phyloP scores from a whole-genome alignment of 2,888 invertebrate genomes.

The Amblyjoppa fuscipennis region DNA sequence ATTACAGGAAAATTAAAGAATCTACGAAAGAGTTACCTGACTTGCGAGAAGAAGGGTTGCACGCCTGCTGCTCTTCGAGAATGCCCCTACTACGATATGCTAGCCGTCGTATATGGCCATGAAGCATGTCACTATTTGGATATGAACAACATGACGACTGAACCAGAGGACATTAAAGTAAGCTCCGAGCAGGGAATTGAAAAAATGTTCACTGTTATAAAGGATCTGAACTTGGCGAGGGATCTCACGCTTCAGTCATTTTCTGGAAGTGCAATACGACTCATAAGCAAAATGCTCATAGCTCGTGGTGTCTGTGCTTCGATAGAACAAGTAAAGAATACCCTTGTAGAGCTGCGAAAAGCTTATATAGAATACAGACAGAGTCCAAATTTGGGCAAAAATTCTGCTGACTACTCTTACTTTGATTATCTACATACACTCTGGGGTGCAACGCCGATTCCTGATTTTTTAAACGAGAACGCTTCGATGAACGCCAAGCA shows the following conservation, averaged over 20 bases:
- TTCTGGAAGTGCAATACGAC: constrained; percentile 67
- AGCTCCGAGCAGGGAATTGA: constrained; percentile 72
- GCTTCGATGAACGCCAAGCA: background rate
- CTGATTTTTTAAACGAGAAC: background rate
- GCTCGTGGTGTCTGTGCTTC: constrained; percentile 67
- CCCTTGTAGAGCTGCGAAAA: constrained; percentile 69
- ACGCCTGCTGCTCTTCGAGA: constrained; percentile 58
- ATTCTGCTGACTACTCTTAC: constrained; percentile 63
- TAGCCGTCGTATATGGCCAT: constrained; percentile 68
- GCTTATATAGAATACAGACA: constrained; percentile 70
- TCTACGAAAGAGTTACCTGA: constrained; percentile 70
- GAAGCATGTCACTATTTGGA: background rate
- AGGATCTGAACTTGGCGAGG: constrained; percentile 68
- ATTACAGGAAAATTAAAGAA: constrained; percentile 73
- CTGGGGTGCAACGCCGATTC: constrained; percentile 68
- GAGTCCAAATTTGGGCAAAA: constrained; percentile 42
- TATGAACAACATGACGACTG: background rate
- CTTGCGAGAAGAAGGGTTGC: constrained; percentile 62
- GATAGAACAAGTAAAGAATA: constrained; percentile 71
- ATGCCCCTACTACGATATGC: constrained; percentile 69
- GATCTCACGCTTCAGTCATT: constrained; percentile 69
- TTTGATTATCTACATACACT: constrained; percentile 69
- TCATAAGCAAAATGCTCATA: constrained; percentile 69
- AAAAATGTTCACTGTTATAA: constrained; percentile 70
- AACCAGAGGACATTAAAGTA: constrained; percentile 51